Base-by-base conservation (phyloP, 1,140 invertebrate genomes). In the Meloidogyne floridensis region DNA sequence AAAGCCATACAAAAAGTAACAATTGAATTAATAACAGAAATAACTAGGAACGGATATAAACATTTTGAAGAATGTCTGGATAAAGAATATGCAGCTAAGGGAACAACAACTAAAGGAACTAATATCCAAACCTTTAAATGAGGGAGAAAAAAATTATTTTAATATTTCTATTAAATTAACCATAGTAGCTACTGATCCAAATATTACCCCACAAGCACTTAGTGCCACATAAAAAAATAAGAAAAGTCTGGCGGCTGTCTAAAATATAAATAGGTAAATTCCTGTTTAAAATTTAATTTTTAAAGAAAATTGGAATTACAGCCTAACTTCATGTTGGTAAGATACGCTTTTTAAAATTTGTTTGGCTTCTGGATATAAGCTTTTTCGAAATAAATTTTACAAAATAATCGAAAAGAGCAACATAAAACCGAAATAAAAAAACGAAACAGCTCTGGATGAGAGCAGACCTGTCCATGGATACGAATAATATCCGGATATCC, bases 41-140 rank as follows among this genome's bases (percentile, higher is more conserved):
- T n/a, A 65, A 65, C 59, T 11, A 65, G 15, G n/a, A 65, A 65
- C 1, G 59, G 59, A 18, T 65, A 65, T 65, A 65, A 13, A 18
- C 59, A 65, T 65, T 65, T 65, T 65, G 59, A 65, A 7, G 15
- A n/a, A 8, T 65, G 59, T 65, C 59, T 15, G n/a, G 59, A 65
- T 65, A 65, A 18, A 11, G 59, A 4, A 65, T 65, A 65, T 11
- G 59, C 59, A 15, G 59, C 59, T 6, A 65, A 6, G n/a, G 59
- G 59, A 65, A 65, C 59, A 65, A 65, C 59, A 65, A 65, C 59
- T n/a, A 65, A 65, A n/a, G 59, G 59, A n/a, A 65, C 59, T n/a
- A 65, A n/a, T 18, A 65, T 11, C 59, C 59, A 65, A 65, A 65
- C 59, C 59, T 65, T 65, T 65, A 6, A n/a, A n/a, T 4, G n/a